Percentiles rank a stretch among this genome's conserved stretches.
Conservation (phyloP, 2,888 invertebrate genomes). For the Bimastos eiseni region DNA sequence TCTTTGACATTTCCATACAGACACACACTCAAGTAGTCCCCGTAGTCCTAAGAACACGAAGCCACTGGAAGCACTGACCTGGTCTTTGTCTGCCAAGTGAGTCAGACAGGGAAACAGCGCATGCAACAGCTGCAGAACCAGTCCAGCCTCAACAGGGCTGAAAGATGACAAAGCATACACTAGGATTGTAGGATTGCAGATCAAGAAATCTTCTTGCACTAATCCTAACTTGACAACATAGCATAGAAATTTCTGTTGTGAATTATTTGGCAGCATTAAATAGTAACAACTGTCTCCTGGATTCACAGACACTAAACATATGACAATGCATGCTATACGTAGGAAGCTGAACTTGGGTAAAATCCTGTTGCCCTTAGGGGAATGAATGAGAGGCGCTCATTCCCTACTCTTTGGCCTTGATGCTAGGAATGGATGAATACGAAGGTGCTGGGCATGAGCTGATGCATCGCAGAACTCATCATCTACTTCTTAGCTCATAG, state of each 20-base stretch:
- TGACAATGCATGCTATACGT: not conserved
- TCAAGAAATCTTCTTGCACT: not conserved
- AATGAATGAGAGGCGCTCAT: not conserved
- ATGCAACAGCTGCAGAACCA: constrained; percentile 53
- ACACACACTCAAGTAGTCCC: not conserved
- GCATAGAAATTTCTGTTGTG: not conserved
- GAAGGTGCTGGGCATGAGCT: not conserved
- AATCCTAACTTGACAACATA: not conserved
- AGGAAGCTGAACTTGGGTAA: constrained; percentile 13
- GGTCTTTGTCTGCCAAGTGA: constrained; percentile 35
- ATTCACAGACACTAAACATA: not conserved
- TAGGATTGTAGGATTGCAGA: not conserved
- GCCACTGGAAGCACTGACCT: constrained; percentile 9
- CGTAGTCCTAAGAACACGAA: not conserved
- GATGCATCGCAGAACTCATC: not conserved
- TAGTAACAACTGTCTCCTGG: not conserved
- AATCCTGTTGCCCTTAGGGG: not conserved
- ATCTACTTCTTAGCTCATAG: not conserved
- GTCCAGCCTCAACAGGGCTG: constrained; percentile 32
- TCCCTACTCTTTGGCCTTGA: not conserved
- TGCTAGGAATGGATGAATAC: not conserved
- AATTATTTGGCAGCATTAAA: not conserved
- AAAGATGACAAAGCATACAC: not conserved
- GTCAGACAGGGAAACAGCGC: constrained; percentile 53
- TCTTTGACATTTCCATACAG: not conserved